A percentile compares a stretch with the other conserved stretches of the same genome.
phyloP scores from a whole-genome alignment of 2,113 vertebrate genomes.

The Tragulus kanchil region DNA sequence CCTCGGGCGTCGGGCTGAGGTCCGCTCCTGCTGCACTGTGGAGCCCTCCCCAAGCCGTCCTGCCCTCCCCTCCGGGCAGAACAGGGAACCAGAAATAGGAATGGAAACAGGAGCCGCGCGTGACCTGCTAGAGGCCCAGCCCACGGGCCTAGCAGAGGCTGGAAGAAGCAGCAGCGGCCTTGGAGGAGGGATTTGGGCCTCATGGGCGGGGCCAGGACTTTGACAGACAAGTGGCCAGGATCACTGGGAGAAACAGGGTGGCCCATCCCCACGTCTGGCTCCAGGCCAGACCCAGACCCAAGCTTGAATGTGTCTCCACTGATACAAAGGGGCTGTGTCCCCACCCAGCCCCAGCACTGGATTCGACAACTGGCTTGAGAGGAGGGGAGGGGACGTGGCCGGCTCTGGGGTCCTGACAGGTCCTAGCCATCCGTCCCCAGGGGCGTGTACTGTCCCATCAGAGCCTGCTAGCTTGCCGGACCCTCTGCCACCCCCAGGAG shows the following conservation, averaged over 20 bases:
- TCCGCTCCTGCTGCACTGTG: accelerated
- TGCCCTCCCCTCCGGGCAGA: accelerated
- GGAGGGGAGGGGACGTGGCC: accelerated
- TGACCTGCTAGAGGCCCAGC: accelerated
- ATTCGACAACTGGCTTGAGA: not conserved
- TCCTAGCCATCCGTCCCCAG: accelerated
- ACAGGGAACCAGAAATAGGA: too few relatives aligned
- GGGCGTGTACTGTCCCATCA: accelerated
- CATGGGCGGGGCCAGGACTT: not conserved
- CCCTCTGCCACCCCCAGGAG: not conserved
- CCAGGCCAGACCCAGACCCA: not conserved
- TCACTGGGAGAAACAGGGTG: not conserved
- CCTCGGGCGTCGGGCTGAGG: not conserved
- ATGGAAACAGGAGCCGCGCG: not conserved
- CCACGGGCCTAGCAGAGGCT: accelerated
- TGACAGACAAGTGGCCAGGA: not conserved
- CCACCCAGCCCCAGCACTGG: accelerated
- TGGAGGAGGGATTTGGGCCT: not conserved
- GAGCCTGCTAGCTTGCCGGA: accelerated
- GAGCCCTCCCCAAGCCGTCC: accelerated
- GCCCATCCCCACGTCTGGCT: not conserved
- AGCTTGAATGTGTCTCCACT: accelerated
- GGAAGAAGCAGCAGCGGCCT: not conserved
- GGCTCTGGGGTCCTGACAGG: not conserved
- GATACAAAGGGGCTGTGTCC: not conserved